phyloP scores from a whole-genome alignment of 2,113 vertebrate genomes.

The Sinocyclocheilus maitianheensis region DNA sequence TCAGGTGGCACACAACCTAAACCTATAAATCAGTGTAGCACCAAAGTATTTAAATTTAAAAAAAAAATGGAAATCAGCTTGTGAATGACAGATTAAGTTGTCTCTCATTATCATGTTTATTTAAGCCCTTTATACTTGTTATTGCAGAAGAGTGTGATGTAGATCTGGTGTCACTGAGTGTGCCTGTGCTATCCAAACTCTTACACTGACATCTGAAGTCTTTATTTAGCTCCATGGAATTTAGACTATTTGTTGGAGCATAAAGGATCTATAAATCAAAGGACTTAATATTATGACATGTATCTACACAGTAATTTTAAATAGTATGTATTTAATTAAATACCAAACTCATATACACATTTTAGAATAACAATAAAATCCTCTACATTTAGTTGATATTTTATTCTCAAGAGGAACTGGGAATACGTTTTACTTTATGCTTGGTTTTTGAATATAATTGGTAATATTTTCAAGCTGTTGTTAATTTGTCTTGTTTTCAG shows the following conservation, averaged over 20 bases:
- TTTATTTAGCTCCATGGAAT: conserved; percentile 41
- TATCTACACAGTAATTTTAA: not conserved
- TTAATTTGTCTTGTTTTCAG: not conserved
- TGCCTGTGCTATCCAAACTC: conserved; percentile 21
- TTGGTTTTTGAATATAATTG: not conserved
- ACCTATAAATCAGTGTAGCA: not conserved
- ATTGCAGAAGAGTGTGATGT: conserved; percentile 1
- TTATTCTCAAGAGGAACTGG: not conserved
- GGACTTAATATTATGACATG: not conserved
- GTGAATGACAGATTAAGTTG: too few relatives aligned
- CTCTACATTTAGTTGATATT: not conserved
- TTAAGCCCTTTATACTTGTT: not conserved
- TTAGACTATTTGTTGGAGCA: not conserved
- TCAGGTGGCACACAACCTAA: not conserved
- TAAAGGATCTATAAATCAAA: not conserved
- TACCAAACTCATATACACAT: not conserved
- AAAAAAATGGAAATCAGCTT: too few relatives aligned
- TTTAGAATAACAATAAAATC: not conserved
- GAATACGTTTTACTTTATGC: not conserved
- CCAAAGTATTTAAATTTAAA: not conserved
- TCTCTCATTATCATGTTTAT: not conserved
- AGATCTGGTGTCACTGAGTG: not conserved
- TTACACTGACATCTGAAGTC: not conserved
- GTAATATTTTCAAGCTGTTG: not conserved
- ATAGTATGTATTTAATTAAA: not conserved